phyloP scores from a whole-genome alignment of 2,888 invertebrate genomes.

The Phasia obesa region DNA sequence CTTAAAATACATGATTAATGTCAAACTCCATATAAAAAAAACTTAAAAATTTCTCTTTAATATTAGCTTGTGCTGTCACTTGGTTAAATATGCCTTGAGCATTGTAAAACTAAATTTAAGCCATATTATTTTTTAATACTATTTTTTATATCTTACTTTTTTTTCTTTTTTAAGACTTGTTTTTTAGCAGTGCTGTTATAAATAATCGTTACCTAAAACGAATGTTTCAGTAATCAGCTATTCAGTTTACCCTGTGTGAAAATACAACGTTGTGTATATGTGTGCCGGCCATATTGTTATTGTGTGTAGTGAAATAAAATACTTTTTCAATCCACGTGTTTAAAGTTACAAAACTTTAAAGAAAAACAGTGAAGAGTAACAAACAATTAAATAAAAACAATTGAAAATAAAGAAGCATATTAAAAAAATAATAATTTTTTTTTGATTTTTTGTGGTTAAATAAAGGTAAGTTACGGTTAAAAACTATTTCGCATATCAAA shows the following conservation, averaged over 20 bases:
- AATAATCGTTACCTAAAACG: too few relatives aligned
- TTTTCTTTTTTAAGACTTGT: too few relatives aligned
- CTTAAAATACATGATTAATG: too few relatives aligned
- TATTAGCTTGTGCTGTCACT: too few relatives aligned
- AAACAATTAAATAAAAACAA: slow-evolving; percentile 70
- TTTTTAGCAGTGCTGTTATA: too few relatives aligned
- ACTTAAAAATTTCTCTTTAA: too few relatives aligned
- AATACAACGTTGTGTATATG: slow-evolving; percentile 47
- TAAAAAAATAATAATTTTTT: slow-evolving; percentile 67
- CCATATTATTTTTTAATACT: too few relatives aligned
- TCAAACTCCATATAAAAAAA: too few relatives aligned
- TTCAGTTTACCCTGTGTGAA: slow-evolving; percentile 1
- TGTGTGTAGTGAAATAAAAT: slow-evolving; percentile 73
- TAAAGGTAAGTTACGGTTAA: slow-evolving; percentile 69
- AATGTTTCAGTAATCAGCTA: background rate
- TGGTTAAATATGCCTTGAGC: too few relatives aligned
- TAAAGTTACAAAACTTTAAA: slow-evolving; percentile 74
- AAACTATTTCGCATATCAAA: slow-evolving; percentile 48
- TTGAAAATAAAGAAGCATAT: slow-evolving; percentile 60
- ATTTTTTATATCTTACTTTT: too few relatives aligned
- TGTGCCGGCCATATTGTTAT: slow-evolving; percentile 77
- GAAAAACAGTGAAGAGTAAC: slow-evolving; percentile 70
- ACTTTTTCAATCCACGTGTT: slow-evolving; percentile 80
- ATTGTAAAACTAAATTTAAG: too few relatives aligned
- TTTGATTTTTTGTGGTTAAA: slow-evolving; percentile 73